Evolutionary conservation across 2,113 vertebrate species (phyloP), one percentile per base, ranked within the genome.

Genomic region (Entomyzon cyanotis): DNA sequence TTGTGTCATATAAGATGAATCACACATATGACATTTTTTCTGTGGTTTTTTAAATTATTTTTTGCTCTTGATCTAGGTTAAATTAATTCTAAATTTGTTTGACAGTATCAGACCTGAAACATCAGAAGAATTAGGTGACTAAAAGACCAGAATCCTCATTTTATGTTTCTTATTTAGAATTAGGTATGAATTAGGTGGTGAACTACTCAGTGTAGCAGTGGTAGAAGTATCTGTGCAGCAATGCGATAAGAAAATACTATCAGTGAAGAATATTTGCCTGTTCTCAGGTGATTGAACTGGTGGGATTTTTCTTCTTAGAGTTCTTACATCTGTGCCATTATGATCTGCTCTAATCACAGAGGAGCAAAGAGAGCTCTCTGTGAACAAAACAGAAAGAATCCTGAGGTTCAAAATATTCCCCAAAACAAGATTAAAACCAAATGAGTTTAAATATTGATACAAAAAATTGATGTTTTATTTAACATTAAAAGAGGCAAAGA

Each of bases 31-130:
- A 15, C 27, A 3, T 12, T 63, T 90, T 44, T 62, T 39, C 5
- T 42, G 18, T 47, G 4, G 0, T 2, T n/a, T n/a, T 15, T 30
- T 46, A 12, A 5, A 3, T 70, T 56, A 22, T 35, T 67, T 70
- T 69, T 71, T 44, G 0, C 7, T 42, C 5, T 64, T 88, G 10
- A 56, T 83, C 1, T 6, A 33, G 23, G 28, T 77, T 35, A 50
- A 69, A 60, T 49, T 46, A 68, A 39, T 85, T 95, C 63, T 37
- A 24, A 44, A 10, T 33, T 81, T 39, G 4, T 62, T 55, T 37
- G 68, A 27, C 16, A 27, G 10, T 77, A 25, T 50, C 24, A 67
- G 62, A 85, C 23, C 52, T 84, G 46, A 80, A 87, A 50, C 19
- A 31, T 55, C 33, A 35, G 28, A 87, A 44, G 21, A 71, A 42